Evolutionary conservation across 2,797 vertebrate species (phyloP).

Genomic region (Microhierax caerulescens): DNA sequence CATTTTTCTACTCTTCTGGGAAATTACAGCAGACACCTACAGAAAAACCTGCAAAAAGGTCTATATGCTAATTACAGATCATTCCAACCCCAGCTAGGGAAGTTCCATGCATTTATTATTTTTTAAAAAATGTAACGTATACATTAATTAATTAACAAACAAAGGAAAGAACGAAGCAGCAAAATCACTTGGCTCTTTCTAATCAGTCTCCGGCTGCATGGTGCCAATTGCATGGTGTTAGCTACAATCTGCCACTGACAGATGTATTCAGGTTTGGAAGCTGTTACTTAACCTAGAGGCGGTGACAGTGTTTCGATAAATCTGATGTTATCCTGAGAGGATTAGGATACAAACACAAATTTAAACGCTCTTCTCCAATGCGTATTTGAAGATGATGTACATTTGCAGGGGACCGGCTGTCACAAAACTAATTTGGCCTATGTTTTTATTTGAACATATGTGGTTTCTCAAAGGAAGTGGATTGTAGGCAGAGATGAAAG

Average conservation of each 20-base stretch:
- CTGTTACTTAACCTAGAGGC: constrained; percentile 50
- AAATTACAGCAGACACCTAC: neutral
- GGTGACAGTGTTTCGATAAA: constrained; percentile 34
- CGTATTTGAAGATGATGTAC: constrained; percentile 19
- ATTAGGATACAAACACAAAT: constrained; percentile 42
- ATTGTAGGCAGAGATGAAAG: constrained; percentile 52
- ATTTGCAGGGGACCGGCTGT: constrained; percentile 12
- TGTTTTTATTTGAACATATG: constrained; percentile 53
- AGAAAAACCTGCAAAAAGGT: neutral
- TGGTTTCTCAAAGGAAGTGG: constrained; percentile 31
- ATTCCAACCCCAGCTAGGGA: neutral
- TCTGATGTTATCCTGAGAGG: constrained; percentile 55
- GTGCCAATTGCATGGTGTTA: constrained; percentile 15
- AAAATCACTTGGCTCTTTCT: constrained; percentile 4
- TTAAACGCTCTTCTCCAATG: constrained; percentile 19
- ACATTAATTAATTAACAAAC: constrained; percentile 3
- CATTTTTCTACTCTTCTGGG: neutral
- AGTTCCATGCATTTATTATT: neutral
- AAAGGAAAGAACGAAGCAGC: neutral
- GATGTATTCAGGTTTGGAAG: constrained; percentile 58
- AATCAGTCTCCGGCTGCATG: neutral
- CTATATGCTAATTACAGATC: neutral
- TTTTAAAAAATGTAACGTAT: neutral
- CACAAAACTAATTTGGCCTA: constrained; percentile 21
- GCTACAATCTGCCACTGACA: constrained; percentile 61